Evolutionary conservation across 2,113 vertebrate genomes (phyloP), one percentile per base, ranked within the genome.

Genomic region (Gallinago undulata): DNA sequence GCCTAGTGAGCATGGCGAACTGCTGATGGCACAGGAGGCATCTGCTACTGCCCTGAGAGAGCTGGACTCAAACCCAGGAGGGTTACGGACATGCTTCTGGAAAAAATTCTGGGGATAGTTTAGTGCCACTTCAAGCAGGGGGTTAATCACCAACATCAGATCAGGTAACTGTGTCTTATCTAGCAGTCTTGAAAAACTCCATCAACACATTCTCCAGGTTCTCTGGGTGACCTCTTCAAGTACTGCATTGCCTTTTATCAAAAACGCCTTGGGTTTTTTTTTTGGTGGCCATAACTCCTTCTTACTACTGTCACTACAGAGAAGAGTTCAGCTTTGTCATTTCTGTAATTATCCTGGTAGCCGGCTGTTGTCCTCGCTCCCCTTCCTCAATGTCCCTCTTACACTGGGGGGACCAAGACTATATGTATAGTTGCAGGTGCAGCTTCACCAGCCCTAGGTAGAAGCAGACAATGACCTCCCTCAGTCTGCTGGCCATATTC

Each of bases 11-110:
- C 21, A 57, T 2, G 6, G 11, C 24, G 11, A 91, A 39, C 7
- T 1, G 0, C n/a, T 3, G 1, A 63, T 2, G 4, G 39, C n/a
- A n/a, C 7, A 77, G 66, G 30, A 57, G 7, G 27, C 10, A 48
- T n/a, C n/a, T n/a, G n/a, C n/a, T 50, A 10, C 10, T 10, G 35
- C 5, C 13, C 13, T 0, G 0, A 31, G 7, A 79, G 33, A 56
- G 19, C 3, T 47, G 16, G 47, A 25, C 25, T 64, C 35, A 83
- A 85, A 69, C 3, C 39, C 59, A 45, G 21, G 11, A 43, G 6
- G 4, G 22, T 48, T 83, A 79, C 1, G 73, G 24, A 74, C 11
- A 27, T 62, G 21, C 13, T 74, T 81, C n/a, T 77, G 41, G 27
- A 90, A 14, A 17, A 84, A 69, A 48, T 39, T 39, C 31, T 70